Conservation (phyloP, 2,888 invertebrate species). For the Trissolcus japonicus region DNA sequence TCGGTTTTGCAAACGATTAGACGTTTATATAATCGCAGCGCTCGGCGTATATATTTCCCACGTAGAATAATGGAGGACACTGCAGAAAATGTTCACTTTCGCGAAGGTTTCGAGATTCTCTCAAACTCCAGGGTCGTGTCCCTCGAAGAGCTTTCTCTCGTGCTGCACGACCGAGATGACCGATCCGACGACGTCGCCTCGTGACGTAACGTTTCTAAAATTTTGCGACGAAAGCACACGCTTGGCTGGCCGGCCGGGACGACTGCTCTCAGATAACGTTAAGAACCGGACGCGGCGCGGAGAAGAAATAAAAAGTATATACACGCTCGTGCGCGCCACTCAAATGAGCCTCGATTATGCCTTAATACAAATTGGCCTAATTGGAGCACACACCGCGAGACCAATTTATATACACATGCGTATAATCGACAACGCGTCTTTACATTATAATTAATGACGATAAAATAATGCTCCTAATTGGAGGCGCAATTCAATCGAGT, state of each 20-base stretch:
- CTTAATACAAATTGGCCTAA: slow-evolving; percentile 44
- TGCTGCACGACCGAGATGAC: slow-evolving; percentile 47
- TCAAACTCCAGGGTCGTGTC: slow-evolving; percentile 56
- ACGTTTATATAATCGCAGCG: slow-evolving; percentile 40
- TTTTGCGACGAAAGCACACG: slow-evolving; percentile 59
- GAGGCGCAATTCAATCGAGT: slow-evolving; percentile 3
- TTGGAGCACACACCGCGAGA: slow-evolving; percentile 45
- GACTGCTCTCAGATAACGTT: slow-evolving; percentile 5
- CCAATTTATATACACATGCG: slow-evolving; percentile 22
- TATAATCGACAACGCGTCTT: slow-evolving; percentile 41
- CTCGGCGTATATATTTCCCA: slow-evolving; percentile 40
- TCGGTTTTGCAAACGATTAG: slow-evolving; percentile 44
- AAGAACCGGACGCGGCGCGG: slow-evolving; percentile 22
- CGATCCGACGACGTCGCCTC: slow-evolving; percentile 53
- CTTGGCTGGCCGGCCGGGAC: slow-evolving; percentile 10
- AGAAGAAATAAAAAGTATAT: slow-evolving; percentile 6
- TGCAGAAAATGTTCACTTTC: slow-evolving; percentile 52
- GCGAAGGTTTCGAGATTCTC: slow-evolving; percentile 54
- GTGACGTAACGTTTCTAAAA: slow-evolving; percentile 57
- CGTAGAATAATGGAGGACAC: slow-evolving; percentile 50
- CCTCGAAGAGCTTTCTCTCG: slow-evolving; percentile 55
- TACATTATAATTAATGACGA: slow-evolving; percentile 42
- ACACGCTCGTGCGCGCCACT: slow-evolving; percentile 13
- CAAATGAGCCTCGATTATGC: slow-evolving; percentile 34
- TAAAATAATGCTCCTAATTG: slow-evolving; percentile 40